These are phyloP conservation scores for Gymnoscopelus braueri DNA, from an alignment of 2,797 vertebrate genomes.

Conservation along the genomic window DNA sequence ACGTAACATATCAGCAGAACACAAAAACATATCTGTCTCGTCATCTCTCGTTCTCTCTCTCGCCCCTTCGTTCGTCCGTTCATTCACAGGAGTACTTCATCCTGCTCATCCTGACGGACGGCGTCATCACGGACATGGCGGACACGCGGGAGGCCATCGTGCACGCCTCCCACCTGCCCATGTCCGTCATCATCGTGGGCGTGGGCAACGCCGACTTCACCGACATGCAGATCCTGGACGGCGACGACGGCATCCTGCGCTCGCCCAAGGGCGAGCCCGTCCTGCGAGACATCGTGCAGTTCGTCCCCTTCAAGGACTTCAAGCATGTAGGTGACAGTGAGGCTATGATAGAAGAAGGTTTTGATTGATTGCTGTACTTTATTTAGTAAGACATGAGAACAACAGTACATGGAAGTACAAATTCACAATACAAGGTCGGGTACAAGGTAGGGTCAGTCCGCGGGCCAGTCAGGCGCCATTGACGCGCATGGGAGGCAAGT, in stretches of 20 bases:
- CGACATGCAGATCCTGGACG: conserved; percentile 99
- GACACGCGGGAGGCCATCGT: conserved; percentile 98
- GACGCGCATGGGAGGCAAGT: too few species aligned
- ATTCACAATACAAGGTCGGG: too few species aligned
- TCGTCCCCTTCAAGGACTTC: conserved; percentile 98
- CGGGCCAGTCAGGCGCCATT: too few species aligned
- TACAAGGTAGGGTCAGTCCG: too few species aligned
- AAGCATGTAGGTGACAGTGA: conserved; percentile 88
- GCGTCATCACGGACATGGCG: conserved; percentile 99
- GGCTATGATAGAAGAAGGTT: too few species aligned
- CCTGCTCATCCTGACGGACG: conserved; percentile 96
- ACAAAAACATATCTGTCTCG: neutral
- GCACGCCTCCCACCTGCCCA: conserved; percentile 96
- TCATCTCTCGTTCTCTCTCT: neutral
- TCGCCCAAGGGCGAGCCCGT: conserved; percentile 98
- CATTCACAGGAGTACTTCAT: conserved; percentile 94
- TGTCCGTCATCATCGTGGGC: conserved; percentile 98
- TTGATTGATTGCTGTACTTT: too few species aligned
- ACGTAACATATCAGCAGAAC: neutral
- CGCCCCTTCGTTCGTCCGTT: neutral
- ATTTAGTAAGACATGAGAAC: too few species aligned
- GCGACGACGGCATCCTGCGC: conserved; percentile 95
- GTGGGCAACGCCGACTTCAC: conserved; percentile 98
- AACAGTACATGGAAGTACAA: too few species aligned
- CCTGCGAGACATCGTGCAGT: conserved; percentile 97